Conservation (phyloP, 2,888 invertebrate genomes). For the Sphaeridia pumilis region DNA sequence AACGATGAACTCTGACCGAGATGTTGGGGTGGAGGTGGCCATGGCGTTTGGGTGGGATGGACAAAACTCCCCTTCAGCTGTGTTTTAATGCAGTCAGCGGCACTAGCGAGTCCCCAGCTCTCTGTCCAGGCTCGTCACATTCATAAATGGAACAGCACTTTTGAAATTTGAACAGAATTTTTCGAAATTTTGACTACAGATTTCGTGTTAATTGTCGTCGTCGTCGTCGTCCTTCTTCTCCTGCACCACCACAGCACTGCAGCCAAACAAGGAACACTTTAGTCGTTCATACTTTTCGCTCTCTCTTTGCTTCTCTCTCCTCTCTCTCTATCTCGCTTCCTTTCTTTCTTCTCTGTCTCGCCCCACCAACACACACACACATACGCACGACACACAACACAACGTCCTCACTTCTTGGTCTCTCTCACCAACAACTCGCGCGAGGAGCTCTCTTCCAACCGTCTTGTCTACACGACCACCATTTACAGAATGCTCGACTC, state of each 20-base stretch:
- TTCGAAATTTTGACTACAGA: background rate
- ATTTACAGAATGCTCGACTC: no score
- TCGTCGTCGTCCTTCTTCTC: background rate
- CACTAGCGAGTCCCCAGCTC: no score
- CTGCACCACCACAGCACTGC: background rate
- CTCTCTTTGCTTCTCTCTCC: background rate
- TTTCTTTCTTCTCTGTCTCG: background rate
- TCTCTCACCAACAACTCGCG: no score
- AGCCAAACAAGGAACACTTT: background rate
- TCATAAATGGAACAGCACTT: background rate
- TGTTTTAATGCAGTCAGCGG: no score
- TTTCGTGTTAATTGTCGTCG: background rate
- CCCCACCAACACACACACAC: background rate
- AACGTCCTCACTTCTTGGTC: no score
- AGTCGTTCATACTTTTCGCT: background rate
- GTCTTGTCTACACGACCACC: no score
- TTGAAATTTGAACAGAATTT: background rate
- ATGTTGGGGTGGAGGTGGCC: conserved; percentile 31
- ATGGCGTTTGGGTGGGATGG: no score
- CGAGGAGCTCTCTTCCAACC: no score
- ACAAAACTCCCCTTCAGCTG: no score
- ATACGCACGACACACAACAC: no score
- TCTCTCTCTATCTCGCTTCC: background rate
- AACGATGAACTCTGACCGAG: conserved; percentile 64
- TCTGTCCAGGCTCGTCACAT: no score